A percentile compares a stretch with the other conserved stretches of the same genome.
These are phyloP conservation scores for Dryocosmus kuriphilus DNA, from an alignment of 2,888 invertebrate species.

Conservation along the genomic window DNA sequence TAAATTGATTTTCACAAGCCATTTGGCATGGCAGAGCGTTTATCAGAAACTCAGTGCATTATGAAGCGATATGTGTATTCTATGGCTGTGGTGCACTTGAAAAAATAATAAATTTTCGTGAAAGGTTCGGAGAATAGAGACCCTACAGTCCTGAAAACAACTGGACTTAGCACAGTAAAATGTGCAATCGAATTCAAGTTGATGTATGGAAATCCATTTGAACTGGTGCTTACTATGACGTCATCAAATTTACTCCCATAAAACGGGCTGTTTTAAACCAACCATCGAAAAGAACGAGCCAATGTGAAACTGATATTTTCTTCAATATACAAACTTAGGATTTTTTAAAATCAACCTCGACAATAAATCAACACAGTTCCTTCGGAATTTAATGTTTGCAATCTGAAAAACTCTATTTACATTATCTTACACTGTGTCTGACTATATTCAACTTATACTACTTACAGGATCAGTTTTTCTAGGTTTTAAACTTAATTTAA, in stretches of 20 bases:
- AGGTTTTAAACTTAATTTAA: too few species aligned
- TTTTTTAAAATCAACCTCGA: too few species aligned
- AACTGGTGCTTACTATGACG: conserved; percentile 43
- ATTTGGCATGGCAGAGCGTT: conserved; percentile 41
- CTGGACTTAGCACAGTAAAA: conserved; percentile 57
- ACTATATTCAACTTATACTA: not conserved
- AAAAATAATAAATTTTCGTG: conserved; percentile 56
- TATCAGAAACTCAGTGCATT: conserved; percentile 55
- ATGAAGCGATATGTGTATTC: conserved; percentile 25
- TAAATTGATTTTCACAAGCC: conserved; percentile 15
- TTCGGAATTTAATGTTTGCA: too few species aligned
- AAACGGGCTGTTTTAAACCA: not conserved
- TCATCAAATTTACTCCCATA: conserved; percentile 33
- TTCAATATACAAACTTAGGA: too few species aligned
- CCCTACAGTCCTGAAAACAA: conserved; percentile 55
- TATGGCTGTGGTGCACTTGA: conserved; percentile 49
- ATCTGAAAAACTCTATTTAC: too few species aligned
- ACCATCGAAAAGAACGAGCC: not conserved
- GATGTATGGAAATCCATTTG: conserved; percentile 59
- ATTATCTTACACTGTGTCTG: not conserved
- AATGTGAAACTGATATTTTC: not conserved
- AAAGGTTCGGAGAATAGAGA: conserved; percentile 58
- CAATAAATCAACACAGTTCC: too few species aligned
- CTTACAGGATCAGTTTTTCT: not conserved
- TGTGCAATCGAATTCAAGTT: conserved; percentile 63